A percentile compares a stretch with the other conserved stretches of the same genome.
Evolutionary conservation across 2,113 vertebrate genomes (phyloP).

Genomic region (Aplodontia rufa): DNA sequence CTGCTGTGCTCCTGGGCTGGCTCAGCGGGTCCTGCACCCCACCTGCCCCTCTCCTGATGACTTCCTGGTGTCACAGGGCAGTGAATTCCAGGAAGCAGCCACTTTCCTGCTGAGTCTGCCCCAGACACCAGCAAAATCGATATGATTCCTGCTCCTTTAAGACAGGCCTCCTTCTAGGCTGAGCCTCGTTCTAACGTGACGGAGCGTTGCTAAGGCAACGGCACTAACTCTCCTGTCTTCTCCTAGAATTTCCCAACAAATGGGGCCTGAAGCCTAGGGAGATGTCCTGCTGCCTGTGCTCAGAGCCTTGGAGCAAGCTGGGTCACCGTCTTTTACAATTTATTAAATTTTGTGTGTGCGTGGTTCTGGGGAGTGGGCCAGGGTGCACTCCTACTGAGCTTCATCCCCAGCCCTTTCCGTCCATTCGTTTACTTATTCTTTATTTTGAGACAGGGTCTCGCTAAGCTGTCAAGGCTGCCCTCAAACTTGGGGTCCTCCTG

Average conservation of each 20-base stretch:
- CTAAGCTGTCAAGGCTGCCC: too few relatives aligned
- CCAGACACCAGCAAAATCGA: background rate
- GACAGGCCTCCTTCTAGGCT: constrained; percentile 1
- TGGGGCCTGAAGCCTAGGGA: background rate
- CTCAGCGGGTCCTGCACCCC: background rate
- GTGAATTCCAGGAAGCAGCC: background rate
- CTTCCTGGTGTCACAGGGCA: background rate
- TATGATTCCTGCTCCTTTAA: constrained; percentile 39
- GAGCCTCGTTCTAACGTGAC: constrained; percentile 50
- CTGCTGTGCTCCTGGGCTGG: background rate
- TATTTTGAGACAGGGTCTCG: too few relatives aligned
- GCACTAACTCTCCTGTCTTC: constrained; percentile 57
- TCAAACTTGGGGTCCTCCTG: too few relatives aligned
- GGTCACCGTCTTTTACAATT: too few relatives aligned
- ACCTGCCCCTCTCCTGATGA: rapidly evolving
- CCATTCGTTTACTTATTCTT: too few relatives aligned
- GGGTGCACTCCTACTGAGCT: too few relatives aligned
- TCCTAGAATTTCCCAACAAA: constrained; percentile 56
- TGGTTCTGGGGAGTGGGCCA: too few relatives aligned
- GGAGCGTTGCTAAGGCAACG: constrained; percentile 64
- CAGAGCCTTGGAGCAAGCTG: background rate
- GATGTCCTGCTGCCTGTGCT: background rate
- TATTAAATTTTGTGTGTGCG: too few relatives aligned
- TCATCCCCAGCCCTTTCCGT: too few relatives aligned
- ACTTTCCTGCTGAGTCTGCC: background rate